These are phyloP conservation scores for Passerina amoena DNA, from an alignment of 2,113 vertebrate genomes.

Conservation along the genomic window DNA sequence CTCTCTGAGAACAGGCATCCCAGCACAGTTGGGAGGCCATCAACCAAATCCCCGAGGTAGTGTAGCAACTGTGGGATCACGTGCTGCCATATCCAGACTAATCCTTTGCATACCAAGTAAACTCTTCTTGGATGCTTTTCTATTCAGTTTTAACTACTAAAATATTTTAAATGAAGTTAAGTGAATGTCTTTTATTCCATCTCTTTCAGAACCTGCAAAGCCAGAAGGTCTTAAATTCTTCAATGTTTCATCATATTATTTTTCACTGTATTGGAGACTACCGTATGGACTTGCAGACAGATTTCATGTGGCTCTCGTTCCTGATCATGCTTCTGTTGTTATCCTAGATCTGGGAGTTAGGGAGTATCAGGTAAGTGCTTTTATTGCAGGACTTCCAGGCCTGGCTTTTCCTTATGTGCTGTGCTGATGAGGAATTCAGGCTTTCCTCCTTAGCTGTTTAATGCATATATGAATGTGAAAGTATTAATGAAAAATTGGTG, in stretches of 20 bases:
- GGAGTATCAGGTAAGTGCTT: constrained; percentile 82
- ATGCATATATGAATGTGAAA: constrained; percentile 3
- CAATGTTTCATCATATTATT: constrained; percentile 72
- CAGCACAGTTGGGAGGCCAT: background rate
- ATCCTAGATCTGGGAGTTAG: constrained; percentile 76
- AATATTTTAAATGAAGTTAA: background rate
- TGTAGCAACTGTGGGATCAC: background rate
- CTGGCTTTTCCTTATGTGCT: constrained; percentile 47
- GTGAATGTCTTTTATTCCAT: background rate
- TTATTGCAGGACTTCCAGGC: constrained; percentile 51
- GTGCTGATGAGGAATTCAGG: constrained; percentile 21
- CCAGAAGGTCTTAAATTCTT: constrained; percentile 69
- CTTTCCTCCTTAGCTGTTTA: constrained; percentile 19
- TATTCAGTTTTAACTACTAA: background rate
- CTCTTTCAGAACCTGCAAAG: constrained; percentile 75
- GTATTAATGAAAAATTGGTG: background rate
- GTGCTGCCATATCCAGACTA: background rate
- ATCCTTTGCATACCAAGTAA: background rate
- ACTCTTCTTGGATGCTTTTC: background rate
- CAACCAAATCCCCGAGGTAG: background rate
- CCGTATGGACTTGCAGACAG: constrained; percentile 70
- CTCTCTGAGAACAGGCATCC: accelerated
- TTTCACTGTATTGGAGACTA: constrained; percentile 80
- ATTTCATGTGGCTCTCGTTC: constrained; percentile 79
- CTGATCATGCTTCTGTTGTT: constrained; percentile 77